Evolutionary conservation across 2,888 invertebrate genomes (phyloP).

Genomic region (Dynastes maya): DNA sequence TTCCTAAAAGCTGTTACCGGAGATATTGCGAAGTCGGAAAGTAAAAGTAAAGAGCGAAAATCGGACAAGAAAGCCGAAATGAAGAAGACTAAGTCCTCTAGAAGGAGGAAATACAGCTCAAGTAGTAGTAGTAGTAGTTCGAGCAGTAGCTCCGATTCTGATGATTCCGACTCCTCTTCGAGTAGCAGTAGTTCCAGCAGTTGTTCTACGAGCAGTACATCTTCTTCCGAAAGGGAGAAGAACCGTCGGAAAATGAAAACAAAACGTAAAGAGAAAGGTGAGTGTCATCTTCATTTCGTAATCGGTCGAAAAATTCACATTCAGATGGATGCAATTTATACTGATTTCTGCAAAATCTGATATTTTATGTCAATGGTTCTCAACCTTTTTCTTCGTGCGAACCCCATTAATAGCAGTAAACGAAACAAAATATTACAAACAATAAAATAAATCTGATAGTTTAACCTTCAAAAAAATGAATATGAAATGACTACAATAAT

Average conservation of each 20-base stretch:
- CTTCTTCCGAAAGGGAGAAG: conserved; percentile 37
- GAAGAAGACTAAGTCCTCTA: conserved; percentile 33
- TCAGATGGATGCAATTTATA: no score
- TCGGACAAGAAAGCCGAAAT: conserved; percentile 32
- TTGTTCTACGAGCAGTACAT: conserved; percentile 54
- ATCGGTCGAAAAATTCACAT: no score
- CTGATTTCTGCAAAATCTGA: no score
- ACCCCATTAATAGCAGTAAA: no score
- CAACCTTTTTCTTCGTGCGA: no score
- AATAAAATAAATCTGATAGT: no score
- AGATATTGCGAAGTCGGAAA: conserved; percentile 58
- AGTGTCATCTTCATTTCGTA: not conserved
- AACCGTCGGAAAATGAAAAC: conserved; percentile 43
- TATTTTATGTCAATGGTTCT: no score
- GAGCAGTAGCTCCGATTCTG: conserved; percentile 53
- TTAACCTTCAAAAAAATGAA: no score
- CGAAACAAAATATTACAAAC: no score
- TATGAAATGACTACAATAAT: no score
- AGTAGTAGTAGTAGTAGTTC: conserved; percentile 51
- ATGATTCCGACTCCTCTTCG: conserved; percentile 57
- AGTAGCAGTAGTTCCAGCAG: conserved; percentile 53
- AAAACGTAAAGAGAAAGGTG: conserved; percentile 35
- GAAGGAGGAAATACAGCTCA: conserved; percentile 40
- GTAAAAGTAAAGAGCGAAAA: conserved; percentile 48
- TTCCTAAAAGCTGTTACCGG: conserved; percentile 74